A percentile compares a stretch with the other conserved stretches of the same genome.
phyloP scores from a whole-genome alignment of 2,113 vertebrate genomes.

The Oryzias woworae region DNA sequence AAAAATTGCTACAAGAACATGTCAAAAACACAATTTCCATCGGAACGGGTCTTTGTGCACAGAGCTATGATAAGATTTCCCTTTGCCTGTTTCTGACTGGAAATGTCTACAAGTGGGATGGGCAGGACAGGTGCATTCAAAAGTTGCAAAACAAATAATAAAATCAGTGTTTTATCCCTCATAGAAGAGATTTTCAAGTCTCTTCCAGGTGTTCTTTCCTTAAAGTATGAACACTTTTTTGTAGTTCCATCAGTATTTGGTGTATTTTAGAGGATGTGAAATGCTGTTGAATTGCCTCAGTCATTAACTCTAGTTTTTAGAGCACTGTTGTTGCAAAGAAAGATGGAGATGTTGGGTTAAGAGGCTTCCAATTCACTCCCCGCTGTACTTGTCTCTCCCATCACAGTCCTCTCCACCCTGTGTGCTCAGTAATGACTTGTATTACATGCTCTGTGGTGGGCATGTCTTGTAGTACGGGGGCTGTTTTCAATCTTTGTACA shows the following conservation, averaged over 20 bases:
- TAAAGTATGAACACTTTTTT: constrained; percentile 29
- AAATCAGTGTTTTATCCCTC: constrained; percentile 2
- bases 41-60: too few species aligned
- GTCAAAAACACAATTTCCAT: too few species aligned
- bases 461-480: constrained; percentile 61
- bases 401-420: constrained; percentile 57
- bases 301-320: constrained; percentile 58
- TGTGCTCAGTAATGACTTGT: constrained; percentile 69
- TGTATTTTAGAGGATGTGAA: constrained; percentile 28
- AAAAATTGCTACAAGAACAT: too few species aligned
- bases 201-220: background rate
- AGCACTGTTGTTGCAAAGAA: constrained; percentile 30
- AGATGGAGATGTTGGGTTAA: constrained; percentile 63
- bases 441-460: constrained; percentile 74
- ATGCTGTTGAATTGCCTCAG: constrained; percentile 54
- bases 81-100: too few species aligned
- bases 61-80: too few species aligned
- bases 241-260: constrained; percentile 14
- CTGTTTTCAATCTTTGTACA: constrained; percentile 62
- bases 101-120: too few species aligned
- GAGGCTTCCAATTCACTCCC: constrained; percentile 23
- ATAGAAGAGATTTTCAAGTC: background rate
- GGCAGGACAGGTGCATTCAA: too few species aligned
- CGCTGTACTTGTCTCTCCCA: constrained; percentile 54
- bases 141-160: too few species aligned